A percentile compares a stretch with the other conserved stretches of the same genome.
These are phyloP conservation scores for Pimephales promelas DNA, from an alignment of 2,113 vertebrate species.

Conservation along the genomic window DNA sequence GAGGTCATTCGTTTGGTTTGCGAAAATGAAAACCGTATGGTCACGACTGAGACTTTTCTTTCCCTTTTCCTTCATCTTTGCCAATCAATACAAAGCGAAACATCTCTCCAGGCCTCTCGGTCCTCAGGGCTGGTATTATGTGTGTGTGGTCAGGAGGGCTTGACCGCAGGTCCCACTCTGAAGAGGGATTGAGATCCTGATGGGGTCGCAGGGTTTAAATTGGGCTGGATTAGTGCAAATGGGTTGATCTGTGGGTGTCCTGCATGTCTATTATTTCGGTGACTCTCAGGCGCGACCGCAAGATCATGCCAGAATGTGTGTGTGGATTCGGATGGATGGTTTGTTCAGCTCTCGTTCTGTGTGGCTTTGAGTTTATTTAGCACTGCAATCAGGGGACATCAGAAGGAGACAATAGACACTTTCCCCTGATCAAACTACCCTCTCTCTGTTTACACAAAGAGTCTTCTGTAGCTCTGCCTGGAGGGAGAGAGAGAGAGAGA, in stretches of 20 bases:
- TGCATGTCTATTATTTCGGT: not conserved
- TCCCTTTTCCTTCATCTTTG: not conserved
- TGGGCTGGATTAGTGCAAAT: constrained; percentile 39
- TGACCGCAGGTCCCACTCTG: constrained; percentile 58
- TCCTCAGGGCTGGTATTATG: constrained; percentile 1
- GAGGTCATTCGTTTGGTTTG: not conserved
- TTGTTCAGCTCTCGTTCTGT: constrained; percentile 47
- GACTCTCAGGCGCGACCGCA: not conserved
- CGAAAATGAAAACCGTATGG: not conserved
- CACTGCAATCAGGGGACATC: constrained; percentile 64
- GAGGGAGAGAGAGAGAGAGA: constrained; percentile 45
- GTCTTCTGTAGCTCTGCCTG: constrained; percentile 72
- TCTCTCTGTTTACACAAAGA: constrained; percentile 77
- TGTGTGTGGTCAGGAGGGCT: constrained; percentile 34
- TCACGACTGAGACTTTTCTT: not conserved
- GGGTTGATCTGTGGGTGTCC: constrained; percentile 30
- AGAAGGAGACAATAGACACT: constrained; percentile 75
- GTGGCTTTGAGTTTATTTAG: constrained; percentile 53
- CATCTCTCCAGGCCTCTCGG: not conserved
- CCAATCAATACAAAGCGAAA: not conserved
- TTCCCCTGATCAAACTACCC: constrained; percentile 76
- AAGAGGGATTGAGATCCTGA: constrained; percentile 58
- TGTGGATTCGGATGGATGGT: constrained; percentile 22
- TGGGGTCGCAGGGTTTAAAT: constrained; percentile 59
- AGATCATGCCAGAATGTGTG: constrained; percentile 5